phyloP scores from a whole-genome alignment of 2,888 invertebrate genomes.

The Melanostoma scalare region DNA sequence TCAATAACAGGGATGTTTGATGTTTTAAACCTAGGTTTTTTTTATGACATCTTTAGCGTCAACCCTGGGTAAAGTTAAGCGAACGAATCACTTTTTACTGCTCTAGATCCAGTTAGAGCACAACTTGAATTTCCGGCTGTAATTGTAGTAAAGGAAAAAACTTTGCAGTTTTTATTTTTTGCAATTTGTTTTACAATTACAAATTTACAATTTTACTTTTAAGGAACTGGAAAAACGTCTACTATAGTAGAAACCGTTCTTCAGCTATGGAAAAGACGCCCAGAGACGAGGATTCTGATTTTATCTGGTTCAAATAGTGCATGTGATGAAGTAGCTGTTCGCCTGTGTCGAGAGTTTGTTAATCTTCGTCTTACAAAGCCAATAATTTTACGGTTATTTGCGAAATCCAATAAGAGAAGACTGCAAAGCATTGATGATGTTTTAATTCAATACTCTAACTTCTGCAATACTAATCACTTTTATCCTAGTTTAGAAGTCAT shows the following conservation, averaged over 20 bases:
- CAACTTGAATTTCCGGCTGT: no score
- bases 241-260: slow-evolving; percentile 88
- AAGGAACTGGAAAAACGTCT: slow-evolving; percentile 87
- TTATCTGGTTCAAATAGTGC: slow-evolving; percentile 89
- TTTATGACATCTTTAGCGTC: no score
- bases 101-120: no score
- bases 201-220: slow-evolving; percentile 18
- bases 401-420: slow-evolving; percentile 80
- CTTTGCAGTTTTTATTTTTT: no score
- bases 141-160: no score
- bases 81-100: no score
- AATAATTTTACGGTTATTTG: slow-evolving; percentile 82
- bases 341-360: slow-evolving; percentile 81
- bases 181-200: no score
- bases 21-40: no score
- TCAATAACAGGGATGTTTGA: no score
- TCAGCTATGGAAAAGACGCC: slow-evolving; percentile 83
- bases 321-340: slow-evolving; percentile 86
- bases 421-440: slow-evolving; percentile 79
- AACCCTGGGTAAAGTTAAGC: no score
- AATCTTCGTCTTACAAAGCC: slow-evolving; percentile 70
- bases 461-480: slow-evolving; percentile 78
- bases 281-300: slow-evolving; percentile 84
- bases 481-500: slow-evolving; percentile 83
- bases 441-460: slow-evolving; percentile 81